phyloP scores from a whole-genome alignment of 2,888 invertebrate species.

The Apotomis turbidana region DNA sequence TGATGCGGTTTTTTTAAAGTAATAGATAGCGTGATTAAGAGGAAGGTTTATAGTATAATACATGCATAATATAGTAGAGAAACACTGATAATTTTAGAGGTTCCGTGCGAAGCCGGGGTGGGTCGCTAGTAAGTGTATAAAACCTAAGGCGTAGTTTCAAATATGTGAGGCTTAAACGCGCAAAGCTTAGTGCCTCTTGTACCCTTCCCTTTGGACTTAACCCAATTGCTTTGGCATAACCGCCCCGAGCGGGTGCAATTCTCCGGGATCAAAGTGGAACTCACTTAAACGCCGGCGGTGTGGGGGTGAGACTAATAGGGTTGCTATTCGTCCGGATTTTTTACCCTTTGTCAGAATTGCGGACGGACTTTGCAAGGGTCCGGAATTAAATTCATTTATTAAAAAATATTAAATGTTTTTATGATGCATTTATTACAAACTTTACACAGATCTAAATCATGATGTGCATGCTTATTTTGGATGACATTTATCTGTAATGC shows the following conservation, averaged over 20 bases:
- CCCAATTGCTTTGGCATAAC: constrained; percentile 30
- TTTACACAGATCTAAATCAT: too few relatives aligned
- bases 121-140: too few relatives aligned
- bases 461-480: too few relatives aligned
- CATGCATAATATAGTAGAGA: too few relatives aligned
- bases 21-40: too few relatives aligned
- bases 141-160: background rate
- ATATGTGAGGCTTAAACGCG: background rate
- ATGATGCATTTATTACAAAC: background rate
- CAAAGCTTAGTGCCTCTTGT: constrained; percentile 8
- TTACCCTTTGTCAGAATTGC: background rate
- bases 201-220: constrained; percentile 11
- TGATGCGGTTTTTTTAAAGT: too few relatives aligned
- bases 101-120: too few relatives aligned
- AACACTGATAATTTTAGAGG: too few relatives aligned
- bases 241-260: constrained; percentile 21
- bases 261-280: constrained; percentile 38
- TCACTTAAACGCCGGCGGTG: constrained; percentile 35
- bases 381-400: too few relatives aligned
- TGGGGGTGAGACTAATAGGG: constrained; percentile 22
- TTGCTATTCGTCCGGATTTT: constrained; percentile 21
- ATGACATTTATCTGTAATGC: too few relatives aligned
- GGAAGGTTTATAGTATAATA: too few relatives aligned
- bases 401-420: background rate
- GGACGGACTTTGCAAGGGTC: too few relatives aligned